A percentile compares a stretch with the other conserved stretches of the same genome.
Conservation (phyloP, 2,797 vertebrate species). For the Amphiprion clarkii region DNA sequence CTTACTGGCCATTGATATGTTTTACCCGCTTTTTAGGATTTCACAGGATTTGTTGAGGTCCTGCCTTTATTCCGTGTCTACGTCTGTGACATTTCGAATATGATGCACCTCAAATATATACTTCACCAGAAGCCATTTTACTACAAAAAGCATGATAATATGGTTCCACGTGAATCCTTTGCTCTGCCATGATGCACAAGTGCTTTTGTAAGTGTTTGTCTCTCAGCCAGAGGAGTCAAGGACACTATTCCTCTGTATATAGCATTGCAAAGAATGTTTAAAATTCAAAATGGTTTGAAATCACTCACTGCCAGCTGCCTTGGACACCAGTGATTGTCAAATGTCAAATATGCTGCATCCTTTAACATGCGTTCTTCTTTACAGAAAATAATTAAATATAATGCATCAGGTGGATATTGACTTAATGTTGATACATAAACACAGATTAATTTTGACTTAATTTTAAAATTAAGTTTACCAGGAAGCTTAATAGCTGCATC, state of each 20-base stretch:
- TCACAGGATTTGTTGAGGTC: background rate
- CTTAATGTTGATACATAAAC: too few species aligned
- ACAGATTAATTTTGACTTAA: too few species aligned
- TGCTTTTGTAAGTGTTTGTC: background rate
- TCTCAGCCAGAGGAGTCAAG: background rate
- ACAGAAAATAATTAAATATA: background rate
- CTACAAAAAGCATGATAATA: too few species aligned
- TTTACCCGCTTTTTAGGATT: background rate
- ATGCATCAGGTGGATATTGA: too few species aligned
- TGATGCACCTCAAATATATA: background rate
- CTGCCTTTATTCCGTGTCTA: background rate
- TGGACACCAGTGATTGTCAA: too few species aligned
- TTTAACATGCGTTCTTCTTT: background rate
- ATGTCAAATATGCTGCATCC: too few species aligned
- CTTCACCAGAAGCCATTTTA: too few species aligned
- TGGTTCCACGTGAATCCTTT: background rate
- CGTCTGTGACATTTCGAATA: background rate
- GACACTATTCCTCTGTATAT: background rate
- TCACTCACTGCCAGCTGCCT: too few species aligned
- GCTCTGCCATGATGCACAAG: background rate
- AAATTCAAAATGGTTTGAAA: background rate
- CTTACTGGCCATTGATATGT: conserved; percentile 38
- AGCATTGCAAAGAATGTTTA: background rate
- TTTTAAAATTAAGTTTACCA: too few species aligned
- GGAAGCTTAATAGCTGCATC: too few species aligned